Evolutionary conservation across 35 echinoderm and acorn worm species (phyloP).

Genomic region (Holothuria glaberrima): DNA sequence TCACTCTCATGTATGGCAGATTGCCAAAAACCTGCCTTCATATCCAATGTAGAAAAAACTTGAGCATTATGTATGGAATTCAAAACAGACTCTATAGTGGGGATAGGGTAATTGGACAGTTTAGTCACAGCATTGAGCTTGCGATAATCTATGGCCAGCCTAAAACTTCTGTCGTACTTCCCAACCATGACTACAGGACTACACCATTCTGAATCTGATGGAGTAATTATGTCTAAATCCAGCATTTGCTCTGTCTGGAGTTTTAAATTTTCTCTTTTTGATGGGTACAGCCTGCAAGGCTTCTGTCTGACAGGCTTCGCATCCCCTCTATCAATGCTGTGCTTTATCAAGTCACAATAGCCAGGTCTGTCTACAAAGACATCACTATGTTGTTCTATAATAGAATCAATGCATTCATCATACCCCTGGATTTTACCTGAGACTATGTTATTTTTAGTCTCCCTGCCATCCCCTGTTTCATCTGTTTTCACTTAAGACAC

Average conservation of each 20-base stretch:
- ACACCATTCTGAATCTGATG: no score
- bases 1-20: not conserved
- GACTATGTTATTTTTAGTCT: not conserved
- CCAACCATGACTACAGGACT: not conserved
- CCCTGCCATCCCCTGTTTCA: not conserved
- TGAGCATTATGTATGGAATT: not conserved
- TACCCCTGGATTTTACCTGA: not conserved
- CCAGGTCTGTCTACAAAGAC: not conserved
- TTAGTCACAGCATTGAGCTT: not conserved
- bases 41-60: not conserved
- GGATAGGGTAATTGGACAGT: not conserved
- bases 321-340: no score
- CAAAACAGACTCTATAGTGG: not conserved
- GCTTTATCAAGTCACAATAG: not conserved
- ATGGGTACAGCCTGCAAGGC: not conserved
- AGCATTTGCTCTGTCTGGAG: not conserved
- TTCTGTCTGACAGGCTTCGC: not conserved
- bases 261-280: not conserved
- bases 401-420: not conserved
- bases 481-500: not conserved
- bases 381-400: not conserved
- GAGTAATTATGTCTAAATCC: not conserved
- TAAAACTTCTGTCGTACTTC: not conserved
- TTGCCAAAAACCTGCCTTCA: not conserved
- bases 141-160: no score